phyloP scores from a whole-genome alignment of 2,888 invertebrate genomes.

The Branchellion lobata region DNA sequence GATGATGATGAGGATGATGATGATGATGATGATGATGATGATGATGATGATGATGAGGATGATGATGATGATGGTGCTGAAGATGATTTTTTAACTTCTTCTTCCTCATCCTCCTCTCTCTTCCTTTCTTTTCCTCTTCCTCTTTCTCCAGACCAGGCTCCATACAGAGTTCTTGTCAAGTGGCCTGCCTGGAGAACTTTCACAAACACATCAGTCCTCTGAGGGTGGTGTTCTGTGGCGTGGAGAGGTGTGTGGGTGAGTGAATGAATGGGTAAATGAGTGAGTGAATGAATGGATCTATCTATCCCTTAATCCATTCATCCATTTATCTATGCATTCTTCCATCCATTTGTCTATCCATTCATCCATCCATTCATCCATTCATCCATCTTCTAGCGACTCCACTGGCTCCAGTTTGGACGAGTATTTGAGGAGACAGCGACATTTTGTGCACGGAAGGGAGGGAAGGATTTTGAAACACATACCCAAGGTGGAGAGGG shows the following conservation, averaged over 20 bases:
- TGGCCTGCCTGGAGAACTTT: slow-evolving; percentile 78
- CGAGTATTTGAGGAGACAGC: slow-evolving; percentile 73
- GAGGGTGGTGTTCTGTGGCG: slow-evolving; percentile 73
- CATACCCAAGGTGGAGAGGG: slow-evolving; percentile 72
- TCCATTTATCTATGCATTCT: slow-evolving; percentile 17
- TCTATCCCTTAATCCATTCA: not conserved
- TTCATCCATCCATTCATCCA: not conserved
- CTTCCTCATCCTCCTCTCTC: too few relatives aligned
- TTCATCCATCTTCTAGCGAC: not conserved
- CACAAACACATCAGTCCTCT: slow-evolving; percentile 75
- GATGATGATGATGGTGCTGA: slow-evolving; percentile 6
- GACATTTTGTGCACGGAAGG: slow-evolving; percentile 74
- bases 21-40: slow-evolving; percentile 23
- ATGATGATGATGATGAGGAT: slow-evolving; percentile 21
- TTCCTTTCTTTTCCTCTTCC: too few relatives aligned
- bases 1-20: slow-evolving; percentile 14
- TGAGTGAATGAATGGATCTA: not conserved
- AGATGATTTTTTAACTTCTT: too few relatives aligned
- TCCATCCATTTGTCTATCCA: too few relatives aligned
- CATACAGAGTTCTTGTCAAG: slow-evolving; percentile 80
- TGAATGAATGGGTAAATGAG: too few relatives aligned
- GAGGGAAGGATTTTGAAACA: slow-evolving; percentile 75
- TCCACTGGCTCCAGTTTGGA: slow-evolving; percentile 68
- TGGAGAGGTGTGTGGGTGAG: slow-evolving; percentile 64
- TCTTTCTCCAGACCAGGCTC: slow-evolving; percentile 77